A percentile compares a stretch with the other conserved stretches of the same genome.
Evolutionary conservation across 1,140 invertebrate species (phyloP).

Genomic region (Anadara kagoshimensis): DNA sequence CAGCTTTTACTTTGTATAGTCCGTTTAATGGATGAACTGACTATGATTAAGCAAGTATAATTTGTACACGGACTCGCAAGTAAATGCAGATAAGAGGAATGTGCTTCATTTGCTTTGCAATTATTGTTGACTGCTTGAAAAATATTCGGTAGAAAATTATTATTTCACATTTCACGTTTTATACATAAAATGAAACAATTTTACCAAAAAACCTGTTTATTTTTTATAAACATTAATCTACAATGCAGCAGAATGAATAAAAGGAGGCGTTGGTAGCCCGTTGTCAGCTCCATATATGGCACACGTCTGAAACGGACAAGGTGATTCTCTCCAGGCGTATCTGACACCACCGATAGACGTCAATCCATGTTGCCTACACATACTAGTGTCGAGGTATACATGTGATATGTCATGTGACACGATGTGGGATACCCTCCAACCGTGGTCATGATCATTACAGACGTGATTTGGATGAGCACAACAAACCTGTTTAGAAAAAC

Average conservation of each 20-base stretch:
- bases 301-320: slow-evolving; percentile 60
- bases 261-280: slow-evolving; percentile 55
- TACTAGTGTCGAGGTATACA: slow-evolving; percentile 33
- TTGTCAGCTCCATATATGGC: slow-evolving; percentile 54
- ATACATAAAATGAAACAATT: no score
- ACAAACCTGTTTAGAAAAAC: slow-evolving; percentile 47
- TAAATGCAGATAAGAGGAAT: no score
- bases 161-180: no score
- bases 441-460: slow-evolving; percentile 6
- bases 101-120: no score
- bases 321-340: slow-evolving; percentile 64
- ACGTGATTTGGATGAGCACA: slow-evolving; percentile 29
- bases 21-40: no score
- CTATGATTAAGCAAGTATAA: no score
- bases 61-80: no score
- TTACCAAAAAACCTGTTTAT: no score
- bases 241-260: slow-evolving; percentile 20
- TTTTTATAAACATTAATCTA: no score
- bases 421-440: slow-evolving; percentile 42
- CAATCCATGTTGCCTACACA: slow-evolving; percentile 6
- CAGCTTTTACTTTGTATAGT: no score
- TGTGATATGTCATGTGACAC: slow-evolving; percentile 23
- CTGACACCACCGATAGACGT: slow-evolving; percentile 35
- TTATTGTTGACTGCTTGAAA: no score
- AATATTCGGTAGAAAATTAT: no score